phyloP scores from a whole-genome alignment of 2,797 vertebrate genomes.

The Pelochelys cantorii region DNA sequence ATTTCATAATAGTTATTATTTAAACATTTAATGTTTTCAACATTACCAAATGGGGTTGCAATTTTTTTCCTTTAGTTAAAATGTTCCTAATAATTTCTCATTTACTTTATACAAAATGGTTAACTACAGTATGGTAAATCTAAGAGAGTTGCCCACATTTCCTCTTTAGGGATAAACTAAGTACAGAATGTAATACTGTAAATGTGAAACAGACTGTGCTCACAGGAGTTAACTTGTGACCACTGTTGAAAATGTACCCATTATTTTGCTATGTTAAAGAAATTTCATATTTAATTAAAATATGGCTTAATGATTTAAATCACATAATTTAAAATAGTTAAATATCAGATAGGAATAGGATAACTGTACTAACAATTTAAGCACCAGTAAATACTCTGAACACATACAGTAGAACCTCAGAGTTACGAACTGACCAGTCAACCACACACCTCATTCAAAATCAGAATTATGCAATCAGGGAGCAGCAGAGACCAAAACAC shows the following conservation, averaged over 20 bases:
- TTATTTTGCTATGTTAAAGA: background rate
- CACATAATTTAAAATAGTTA: background rate
- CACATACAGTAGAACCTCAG: too few species aligned
- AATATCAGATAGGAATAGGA: background rate
- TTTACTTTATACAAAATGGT: constrained; percentile 9
- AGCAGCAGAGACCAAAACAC: too few species aligned
- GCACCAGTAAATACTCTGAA: background rate
- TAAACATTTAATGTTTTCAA: background rate
- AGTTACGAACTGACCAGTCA: too few species aligned
- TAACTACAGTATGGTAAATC: constrained; percentile 9
- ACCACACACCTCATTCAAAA: too few species aligned
- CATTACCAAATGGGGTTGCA: background rate
- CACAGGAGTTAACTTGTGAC: background rate
- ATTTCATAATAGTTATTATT: background rate
- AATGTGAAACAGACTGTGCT: fast-evolving
- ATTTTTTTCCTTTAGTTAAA: background rate
- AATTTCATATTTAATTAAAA: background rate
- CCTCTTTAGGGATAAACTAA: background rate
- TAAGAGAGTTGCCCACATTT: background rate
- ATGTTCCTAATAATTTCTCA: background rate
- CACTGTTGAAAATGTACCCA: background rate
- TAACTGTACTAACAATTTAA: background rate
- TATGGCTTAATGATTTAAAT: too few species aligned
- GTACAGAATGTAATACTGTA: background rate
- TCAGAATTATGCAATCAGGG: too few species aligned